Conservation (phyloP, 2,797 vertebrate genomes). For the Chelon labrosus region DNA sequence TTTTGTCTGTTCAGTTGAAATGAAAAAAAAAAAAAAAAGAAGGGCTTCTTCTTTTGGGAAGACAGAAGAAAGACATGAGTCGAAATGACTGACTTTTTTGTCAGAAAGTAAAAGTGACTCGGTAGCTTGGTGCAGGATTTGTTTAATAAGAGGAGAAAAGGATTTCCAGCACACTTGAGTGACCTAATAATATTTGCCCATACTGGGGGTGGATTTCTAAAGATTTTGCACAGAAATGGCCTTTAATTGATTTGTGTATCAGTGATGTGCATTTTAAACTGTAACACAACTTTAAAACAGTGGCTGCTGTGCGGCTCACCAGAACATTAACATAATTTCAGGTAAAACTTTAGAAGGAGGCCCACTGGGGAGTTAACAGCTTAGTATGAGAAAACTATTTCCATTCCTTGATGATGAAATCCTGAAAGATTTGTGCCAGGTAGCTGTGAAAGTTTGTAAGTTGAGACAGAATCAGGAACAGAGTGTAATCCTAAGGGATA, state of each 20-base stretch:
- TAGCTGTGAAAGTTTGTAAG: background rate
- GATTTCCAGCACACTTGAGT: constrained; percentile 45
- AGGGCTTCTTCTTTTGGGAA: constrained; percentile 57
- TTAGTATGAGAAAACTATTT: background rate
- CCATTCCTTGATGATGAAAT: background rate
- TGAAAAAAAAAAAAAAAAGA: constrained; percentile 61
- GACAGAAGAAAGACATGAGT: constrained; percentile 74
- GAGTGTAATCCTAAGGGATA: no score
- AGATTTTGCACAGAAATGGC: constrained; percentile 25
- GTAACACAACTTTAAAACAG: background rate
- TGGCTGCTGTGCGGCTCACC: background rate
- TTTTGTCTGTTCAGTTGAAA: constrained; percentile 41
- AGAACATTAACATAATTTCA: background rate
- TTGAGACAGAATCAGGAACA: background rate
- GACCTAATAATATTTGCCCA: background rate
- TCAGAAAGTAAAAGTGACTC: constrained; percentile 70
- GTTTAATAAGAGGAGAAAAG: constrained; percentile 21
- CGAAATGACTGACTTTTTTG: constrained; percentile 79
- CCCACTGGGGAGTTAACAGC: no score
- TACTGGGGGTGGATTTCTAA: constrained; percentile 23
- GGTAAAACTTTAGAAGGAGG: no score
- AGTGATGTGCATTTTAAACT: background rate
- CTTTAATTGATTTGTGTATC: background rate
- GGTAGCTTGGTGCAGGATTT: constrained; percentile 47
- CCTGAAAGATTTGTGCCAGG: background rate